Base-by-base conservation (phyloP, 2,797 vertebrate species). In the Naso thynnoides region DNA sequence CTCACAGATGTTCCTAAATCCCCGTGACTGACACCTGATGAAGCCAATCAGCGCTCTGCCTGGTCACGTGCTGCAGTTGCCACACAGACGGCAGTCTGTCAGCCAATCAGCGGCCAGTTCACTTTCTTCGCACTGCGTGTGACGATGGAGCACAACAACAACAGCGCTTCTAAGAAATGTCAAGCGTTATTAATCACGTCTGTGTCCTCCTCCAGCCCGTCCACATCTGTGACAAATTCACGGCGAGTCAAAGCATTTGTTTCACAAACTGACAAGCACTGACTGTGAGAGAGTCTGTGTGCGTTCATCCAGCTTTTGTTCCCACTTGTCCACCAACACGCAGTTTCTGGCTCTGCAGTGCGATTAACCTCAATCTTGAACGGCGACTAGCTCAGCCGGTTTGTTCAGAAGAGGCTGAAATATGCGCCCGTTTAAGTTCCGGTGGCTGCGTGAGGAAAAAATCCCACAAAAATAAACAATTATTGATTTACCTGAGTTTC, bases 101-200 rank as follows among this genome's bases (percentile, higher is more conserved):
- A 57, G 76, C 91, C 93, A 94, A 93, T 94, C 88, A 53, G 76
- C 11, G 14, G 47, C 36, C 67, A 0, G 53, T 9, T 63, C 65
- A 50, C 67, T 78, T 79, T 85, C 74, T 83, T 86, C 82, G 77
- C 86, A 85, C 65, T 88, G 91, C 85, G 86, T 90, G 88, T 86
- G 92, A 89, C 91, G 86, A 77, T 0, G 70, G 53, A 89, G 85
- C 89, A 92, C 89, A 93, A 94, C 91, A 94, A 92, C 88, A 93
- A 89, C 90, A 87, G 45, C 66, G 81, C 81, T 78, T 86, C 85
- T 74, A 52, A 18, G 53, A 70, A 85, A 82, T 76, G 47, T 73
- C 55, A 24, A 75, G 61, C 65, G 23, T 54, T 73, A 61, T 74
- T 42, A 70, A 86, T 56, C 63, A 47, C 3, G n/a, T 16, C 49